A percentile compares a stretch with the other conserved stretches of the same genome.
phyloP scores from a whole-genome alignment of 2,113 vertebrate genomes.

The Proterorhinus semilunaris region DNA sequence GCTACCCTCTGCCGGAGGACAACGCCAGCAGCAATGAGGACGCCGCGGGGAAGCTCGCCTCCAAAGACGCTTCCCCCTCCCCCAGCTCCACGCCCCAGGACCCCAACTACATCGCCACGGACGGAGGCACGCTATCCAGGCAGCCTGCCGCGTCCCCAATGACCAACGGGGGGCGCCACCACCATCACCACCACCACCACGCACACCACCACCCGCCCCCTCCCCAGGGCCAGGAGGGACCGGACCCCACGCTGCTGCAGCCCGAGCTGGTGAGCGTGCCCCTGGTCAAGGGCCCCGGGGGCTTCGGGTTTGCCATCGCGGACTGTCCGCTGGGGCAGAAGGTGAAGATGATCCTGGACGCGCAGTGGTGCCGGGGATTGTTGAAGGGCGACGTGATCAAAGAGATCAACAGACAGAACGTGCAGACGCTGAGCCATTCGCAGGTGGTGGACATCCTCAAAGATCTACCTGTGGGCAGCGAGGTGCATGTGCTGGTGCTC shows the following conservation, averaged over 20 bases:
- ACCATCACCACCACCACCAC: conserved; percentile 44
- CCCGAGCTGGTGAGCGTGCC: conserved; percentile 89
- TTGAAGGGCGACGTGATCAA: conserved; percentile 96
- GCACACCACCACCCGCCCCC: conserved; percentile 45
- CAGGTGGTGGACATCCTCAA: conserved; percentile 99
- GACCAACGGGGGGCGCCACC: conserved; percentile 78
- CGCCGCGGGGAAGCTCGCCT: conserved; percentile 71
- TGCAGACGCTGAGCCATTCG: conserved; percentile 90
- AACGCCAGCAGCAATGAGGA: conserved; percentile 70
- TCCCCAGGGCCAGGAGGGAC: conserved; percentile 68
- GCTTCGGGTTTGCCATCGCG: conserved; percentile 96
- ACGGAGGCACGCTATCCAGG: conserved; percentile 79
- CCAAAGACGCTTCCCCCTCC: conserved; percentile 72
- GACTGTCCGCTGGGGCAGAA: conserved; percentile 95
- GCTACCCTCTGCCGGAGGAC: conserved; percentile 95
- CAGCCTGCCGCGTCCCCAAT: conserved; percentile 68
- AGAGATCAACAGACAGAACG: conserved; percentile 94
- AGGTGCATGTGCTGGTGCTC: conserved; percentile 90
- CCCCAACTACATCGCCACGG: conserved; percentile 70
- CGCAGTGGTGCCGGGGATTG: conserved; percentile 95
- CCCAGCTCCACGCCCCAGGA: conserved; percentile 77
- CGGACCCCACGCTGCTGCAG: conserved; percentile 85
- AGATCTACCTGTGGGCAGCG: conserved; percentile 90
- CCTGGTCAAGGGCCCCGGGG: conserved; percentile 92
- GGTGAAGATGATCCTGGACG: conserved; percentile 98